Percentiles rank a stretch among this genome's conserved stretches.
Conservation (phyloP, 2,888 invertebrate species). For the Rhagophthalmus giganteus region DNA sequence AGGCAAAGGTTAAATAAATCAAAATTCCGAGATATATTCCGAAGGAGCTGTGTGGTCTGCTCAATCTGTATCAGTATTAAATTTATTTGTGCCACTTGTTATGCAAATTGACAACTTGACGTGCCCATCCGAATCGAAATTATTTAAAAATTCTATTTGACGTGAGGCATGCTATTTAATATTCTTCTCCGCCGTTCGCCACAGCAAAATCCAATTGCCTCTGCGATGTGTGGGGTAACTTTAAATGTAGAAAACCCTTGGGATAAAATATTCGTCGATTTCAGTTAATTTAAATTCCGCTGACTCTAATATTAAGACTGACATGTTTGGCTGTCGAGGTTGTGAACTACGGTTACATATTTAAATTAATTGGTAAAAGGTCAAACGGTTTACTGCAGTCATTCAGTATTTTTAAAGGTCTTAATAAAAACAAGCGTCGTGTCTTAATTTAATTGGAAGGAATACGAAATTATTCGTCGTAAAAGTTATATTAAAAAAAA, state of each 20-base stretch:
- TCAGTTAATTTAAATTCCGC: constrained; percentile 38
- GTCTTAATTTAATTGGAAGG: neutral
- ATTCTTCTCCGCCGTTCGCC: constrained; percentile 28
- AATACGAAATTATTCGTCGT: neutral
- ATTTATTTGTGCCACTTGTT: constrained; percentile 27
- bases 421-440: constrained; percentile 4
- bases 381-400: constrained; percentile 4
- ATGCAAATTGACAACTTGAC: constrained; percentile 31
- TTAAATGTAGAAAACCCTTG: constrained; percentile 32
- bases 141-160: constrained; percentile 31
- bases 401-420: constrained; percentile 10
- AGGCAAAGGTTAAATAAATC: neutral
- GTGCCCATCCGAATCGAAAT: constrained; percentile 28
- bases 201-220: constrained; percentile 30
- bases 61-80: constrained; percentile 22
- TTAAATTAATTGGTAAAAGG: constrained; percentile 15
- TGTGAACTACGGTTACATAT: constrained; percentile 7
- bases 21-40: too few species aligned
- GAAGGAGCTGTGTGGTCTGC: neutral
- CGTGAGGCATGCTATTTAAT: constrained; percentile 28
- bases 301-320: constrained; percentile 34
- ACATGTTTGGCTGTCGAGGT: constrained; percentile 26
- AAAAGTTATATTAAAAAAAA: too few species aligned
- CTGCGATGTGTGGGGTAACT: constrained; percentile 34
- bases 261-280: constrained; percentile 39